Evolutionary conservation across 2,113 vertebrate species (phyloP).

Genomic region (Microtus pennsylvanicus): DNA sequence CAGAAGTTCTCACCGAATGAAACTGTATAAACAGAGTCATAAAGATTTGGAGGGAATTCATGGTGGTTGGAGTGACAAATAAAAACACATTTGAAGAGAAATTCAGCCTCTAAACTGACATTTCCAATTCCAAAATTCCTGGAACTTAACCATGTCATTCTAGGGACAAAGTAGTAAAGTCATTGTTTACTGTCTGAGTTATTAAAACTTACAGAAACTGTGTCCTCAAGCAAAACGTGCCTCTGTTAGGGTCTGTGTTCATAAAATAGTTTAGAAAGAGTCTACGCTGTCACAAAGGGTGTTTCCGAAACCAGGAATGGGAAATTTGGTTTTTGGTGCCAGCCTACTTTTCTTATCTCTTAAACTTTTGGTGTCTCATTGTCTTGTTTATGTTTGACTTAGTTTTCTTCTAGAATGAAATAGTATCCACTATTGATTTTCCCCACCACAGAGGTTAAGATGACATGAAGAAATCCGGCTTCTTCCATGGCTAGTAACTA

Average conservation of each 20-base stretch:
- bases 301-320: neutral
- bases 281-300: neutral
- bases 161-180: neutral
- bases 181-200: neutral
- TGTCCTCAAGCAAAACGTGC: neutral
- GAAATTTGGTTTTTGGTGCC: neutral
- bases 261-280: neutral
- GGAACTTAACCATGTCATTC: neutral
- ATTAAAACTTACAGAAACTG: neutral
- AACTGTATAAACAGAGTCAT: neutral
- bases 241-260: neutral
- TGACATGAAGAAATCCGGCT: neutral
- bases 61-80: neutral
- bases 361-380: neutral
- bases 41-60: neutral
- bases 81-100: neutral
- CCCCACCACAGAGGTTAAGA: neutral
- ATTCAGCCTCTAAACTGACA: neutral
- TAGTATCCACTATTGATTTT: neutral
- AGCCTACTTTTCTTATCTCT: neutral
- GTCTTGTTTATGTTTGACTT: neutral
- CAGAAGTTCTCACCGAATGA: neutral
- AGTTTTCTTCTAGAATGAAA: neutral
- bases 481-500: neutral
- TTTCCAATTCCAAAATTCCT: slow-evolving; percentile 10